These are phyloP conservation scores for Drosophila nigromelanica DNA, from an alignment of 1,140 invertebrate genomes.

Conservation along the genomic window DNA sequence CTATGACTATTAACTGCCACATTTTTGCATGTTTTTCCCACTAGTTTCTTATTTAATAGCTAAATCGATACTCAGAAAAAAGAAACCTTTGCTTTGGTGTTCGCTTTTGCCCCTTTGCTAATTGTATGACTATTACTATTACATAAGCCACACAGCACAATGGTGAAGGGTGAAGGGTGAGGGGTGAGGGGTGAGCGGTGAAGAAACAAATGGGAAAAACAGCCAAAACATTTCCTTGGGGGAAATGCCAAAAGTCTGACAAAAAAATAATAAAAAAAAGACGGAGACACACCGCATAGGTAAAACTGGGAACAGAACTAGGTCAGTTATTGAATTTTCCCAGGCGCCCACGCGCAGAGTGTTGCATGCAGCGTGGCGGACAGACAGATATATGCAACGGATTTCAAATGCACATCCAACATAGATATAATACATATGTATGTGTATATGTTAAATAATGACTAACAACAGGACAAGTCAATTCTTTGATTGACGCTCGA, in stretches of 20 bases:
- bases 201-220: neutral
- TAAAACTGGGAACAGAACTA: conserved; percentile 56
- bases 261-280: conserved; percentile 25
- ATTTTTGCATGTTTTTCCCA: conserved; percentile 31
- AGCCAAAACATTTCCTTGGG: conserved; percentile 42
- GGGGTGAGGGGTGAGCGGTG: no score
- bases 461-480: conserved; percentile 3
- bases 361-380: conserved; percentile 14
- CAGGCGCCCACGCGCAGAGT: conserved; percentile 29
- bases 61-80: conserved; percentile 59
- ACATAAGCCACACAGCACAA: conserved; percentile 21
- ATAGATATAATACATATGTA: neutral
- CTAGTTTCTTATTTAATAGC: conserved; percentile 55
- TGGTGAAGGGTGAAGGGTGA: neutral
- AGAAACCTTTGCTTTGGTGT: conserved; percentile 4
- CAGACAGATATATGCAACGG: conserved; percentile 13
- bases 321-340: conserved; percentile 83
- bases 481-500: conserved; percentile 16
- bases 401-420: neutral
- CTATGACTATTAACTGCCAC: conserved; percentile 10
- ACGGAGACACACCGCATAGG: conserved; percentile 2
- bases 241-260: conserved; percentile 49
- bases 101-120: conserved; percentile 22
- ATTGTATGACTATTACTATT: conserved; percentile 32
- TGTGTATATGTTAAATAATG: neutral